Evolutionary conservation across 2,113 vertebrate genomes (phyloP), one percentile per base, ranked within the genome.

Genomic region (Raja brachyura): DNA sequence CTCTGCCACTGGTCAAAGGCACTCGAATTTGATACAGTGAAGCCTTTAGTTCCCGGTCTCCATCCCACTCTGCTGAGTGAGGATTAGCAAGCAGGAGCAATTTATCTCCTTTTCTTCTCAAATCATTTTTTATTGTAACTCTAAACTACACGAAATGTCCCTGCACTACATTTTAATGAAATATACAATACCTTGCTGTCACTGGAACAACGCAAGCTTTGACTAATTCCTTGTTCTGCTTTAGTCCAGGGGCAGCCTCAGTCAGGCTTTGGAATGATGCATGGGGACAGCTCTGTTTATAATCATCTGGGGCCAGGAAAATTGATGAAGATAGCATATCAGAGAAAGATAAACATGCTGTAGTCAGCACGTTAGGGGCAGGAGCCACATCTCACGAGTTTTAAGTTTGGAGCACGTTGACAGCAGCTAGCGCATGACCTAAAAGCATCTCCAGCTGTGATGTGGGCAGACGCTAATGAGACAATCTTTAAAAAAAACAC

Each of bases 131-230:
- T 96, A 96, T 96, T 95, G 95, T 94, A 95, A 95, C 96, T 95
- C 94, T 95, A 96, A 96, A 95, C 96, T 95, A 95, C 95, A 93
- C 96, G 96, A 96, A 97, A 95, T 97, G 97, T 96, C 97, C 96
- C 93, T 94, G 96, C 97, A 97, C 97, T 98, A 98, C 96, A 97
- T 98, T 98, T 98, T 97, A 96, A 97, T 99, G 98, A 99, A 98
- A 97, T 98, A 99, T 97, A 95, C 96, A 94, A 94, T 2, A 93
- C 96, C 96, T 97, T 97, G 97, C 96, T 97, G 97, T 98, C 98
- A 98, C 96, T 94, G 93, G 94, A 95, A 96, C 95, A 95, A 95
- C 96, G 96, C 95, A 96, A 94, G 95, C 93, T 94, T 93, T 98
- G 98, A 99, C 97, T 98, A 98, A 98, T 98, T 96, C 96, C 96